Conservation (phyloP, 2,888 invertebrate genomes). For the Aromia moschata region DNA sequence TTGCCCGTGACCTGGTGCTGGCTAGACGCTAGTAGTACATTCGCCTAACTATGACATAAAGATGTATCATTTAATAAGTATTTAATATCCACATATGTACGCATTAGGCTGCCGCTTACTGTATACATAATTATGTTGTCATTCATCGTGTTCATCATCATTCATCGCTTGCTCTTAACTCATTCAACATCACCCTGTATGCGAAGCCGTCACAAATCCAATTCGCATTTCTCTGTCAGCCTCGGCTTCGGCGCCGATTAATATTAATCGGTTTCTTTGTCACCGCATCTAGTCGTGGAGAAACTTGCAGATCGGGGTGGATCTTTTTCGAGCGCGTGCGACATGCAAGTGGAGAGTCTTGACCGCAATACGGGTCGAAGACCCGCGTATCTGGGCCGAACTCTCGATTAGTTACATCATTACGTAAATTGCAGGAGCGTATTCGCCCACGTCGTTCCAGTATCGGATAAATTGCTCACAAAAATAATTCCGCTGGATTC, state of each 20-base stretch:
- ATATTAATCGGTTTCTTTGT: background rate
- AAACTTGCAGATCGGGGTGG: constrained; percentile 29
- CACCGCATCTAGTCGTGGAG: background rate
- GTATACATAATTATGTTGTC: too few relatives aligned
- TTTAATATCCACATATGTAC: too few relatives aligned
- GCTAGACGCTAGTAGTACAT: too few relatives aligned
- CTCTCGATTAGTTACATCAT: constrained; percentile 49
- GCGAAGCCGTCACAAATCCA: too few relatives aligned
- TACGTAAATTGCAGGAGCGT: constrained; percentile 42
- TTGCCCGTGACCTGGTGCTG: too few relatives aligned
- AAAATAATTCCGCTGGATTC: background rate
- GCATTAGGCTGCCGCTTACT: too few relatives aligned
- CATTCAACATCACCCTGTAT: too few relatives aligned
- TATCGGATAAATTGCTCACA: constrained; percentile 3
- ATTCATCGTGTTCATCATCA: too few relatives aligned
- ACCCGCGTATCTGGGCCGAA: constrained; percentile 51
- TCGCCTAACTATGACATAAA: too few relatives aligned
- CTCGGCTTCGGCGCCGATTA: background rate
- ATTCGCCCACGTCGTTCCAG: constrained; percentile 21
- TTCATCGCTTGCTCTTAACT: too few relatives aligned
- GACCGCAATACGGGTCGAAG: constrained; percentile 61
- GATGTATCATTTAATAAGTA: too few relatives aligned
- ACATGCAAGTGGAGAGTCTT: constrained; percentile 53
- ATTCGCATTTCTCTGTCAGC: too few relatives aligned
- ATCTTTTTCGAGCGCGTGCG: constrained; percentile 54